Conservation (phyloP, 2,888 invertebrate species). For the Meteorus cinctellus region DNA sequence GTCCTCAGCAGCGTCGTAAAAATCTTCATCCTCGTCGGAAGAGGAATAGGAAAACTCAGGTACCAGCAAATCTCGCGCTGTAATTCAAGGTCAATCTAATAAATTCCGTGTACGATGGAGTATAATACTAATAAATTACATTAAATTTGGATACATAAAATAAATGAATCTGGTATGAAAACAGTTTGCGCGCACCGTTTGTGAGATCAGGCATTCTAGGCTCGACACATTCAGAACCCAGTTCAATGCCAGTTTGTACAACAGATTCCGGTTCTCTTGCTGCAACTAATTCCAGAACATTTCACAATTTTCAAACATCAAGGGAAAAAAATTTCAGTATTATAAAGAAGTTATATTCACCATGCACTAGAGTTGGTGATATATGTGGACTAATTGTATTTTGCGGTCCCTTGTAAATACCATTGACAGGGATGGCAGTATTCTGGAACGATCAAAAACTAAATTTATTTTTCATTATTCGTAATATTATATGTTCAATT, state of each 20-base stretch:
- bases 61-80: constrained; percentile 80
- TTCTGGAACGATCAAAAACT: constrained; percentile 77
- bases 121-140: neutral
- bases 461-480: neutral
- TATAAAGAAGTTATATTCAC: constrained; percentile 53
- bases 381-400: constrained; percentile 55
- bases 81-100: constrained; percentile 49
- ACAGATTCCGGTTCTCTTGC: constrained; percentile 66
- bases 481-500: neutral
- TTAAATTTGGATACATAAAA: neutral
- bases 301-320: constrained; percentile 6
- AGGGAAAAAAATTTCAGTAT: neutral
- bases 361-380: constrained; percentile 65
- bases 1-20: constrained; percentile 92
- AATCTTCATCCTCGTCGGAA: constrained; percentile 96
- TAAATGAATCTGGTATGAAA: constrained; percentile 4
- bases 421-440: constrained; percentile 93
- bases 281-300: constrained; percentile 53
- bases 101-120: neutral
- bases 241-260: constrained; percentile 78
- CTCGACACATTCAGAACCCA: constrained; percentile 80
- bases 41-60: constrained; percentile 98
- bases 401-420: constrained; percentile 85
- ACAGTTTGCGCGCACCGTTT: constrained; percentile 59
- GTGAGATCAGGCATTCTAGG: constrained; percentile 64